Conservation (phyloP, 2,113 vertebrate genomes). For the Oceanites oceanicus region DNA sequence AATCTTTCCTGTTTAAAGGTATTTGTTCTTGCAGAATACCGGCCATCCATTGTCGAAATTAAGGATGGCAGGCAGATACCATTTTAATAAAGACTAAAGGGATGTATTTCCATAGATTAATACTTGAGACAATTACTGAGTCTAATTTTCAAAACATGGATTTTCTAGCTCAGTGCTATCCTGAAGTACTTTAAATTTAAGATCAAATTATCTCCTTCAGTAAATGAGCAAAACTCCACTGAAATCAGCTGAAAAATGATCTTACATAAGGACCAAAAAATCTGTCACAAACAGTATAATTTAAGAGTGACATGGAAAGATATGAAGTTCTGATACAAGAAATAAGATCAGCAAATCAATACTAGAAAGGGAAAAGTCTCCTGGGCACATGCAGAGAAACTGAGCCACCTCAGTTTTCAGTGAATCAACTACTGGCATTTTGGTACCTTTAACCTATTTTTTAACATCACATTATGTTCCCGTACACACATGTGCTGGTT, state of each 20-base stretch:
- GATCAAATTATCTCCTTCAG: not conserved
- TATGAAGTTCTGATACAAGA: not conserved
- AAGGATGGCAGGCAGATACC: not conserved
- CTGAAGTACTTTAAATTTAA: not conserved
- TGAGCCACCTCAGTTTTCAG: not conserved
- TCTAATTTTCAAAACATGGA: not conserved
- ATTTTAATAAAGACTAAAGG: not conserved
- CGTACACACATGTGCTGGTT: too few relatives aligned
- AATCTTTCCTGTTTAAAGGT: not conserved
- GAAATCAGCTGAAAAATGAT: not conserved
- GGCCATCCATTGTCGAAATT: not conserved
- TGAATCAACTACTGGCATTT: not conserved
- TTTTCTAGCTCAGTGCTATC: not conserved
- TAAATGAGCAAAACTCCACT: not conserved
- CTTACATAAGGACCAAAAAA: not conserved
- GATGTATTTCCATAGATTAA: not conserved
- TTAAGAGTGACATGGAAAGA: not conserved
- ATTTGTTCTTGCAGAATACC: not conserved
- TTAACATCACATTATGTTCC: not conserved
- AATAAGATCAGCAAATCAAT: not conserved
- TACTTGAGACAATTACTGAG: not conserved
- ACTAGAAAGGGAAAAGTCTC: not conserved
- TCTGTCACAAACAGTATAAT: not conserved
- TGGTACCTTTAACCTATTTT: not conserved
- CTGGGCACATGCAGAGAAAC: not conserved